phyloP scores from a whole-genome alignment of 1,140 invertebrate genomes.

The Drosophila asahinai region DNA sequence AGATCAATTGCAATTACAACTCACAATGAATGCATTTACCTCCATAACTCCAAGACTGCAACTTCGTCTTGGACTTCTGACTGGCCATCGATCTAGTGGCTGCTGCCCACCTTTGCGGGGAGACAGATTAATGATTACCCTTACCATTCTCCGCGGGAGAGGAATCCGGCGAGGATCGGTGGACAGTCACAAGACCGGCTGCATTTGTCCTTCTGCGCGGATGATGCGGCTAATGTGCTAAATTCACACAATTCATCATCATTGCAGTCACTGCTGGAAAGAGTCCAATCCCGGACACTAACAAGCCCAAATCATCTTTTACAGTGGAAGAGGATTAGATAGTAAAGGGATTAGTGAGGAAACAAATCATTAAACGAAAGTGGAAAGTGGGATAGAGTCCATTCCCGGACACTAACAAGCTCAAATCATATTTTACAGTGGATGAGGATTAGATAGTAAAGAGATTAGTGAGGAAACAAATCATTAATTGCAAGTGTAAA shows the following conservation, averaged over 20 bases:
- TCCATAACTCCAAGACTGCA: constrained; percentile 46
- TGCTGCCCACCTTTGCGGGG: constrained; percentile 61
- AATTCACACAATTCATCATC: constrained; percentile 85
- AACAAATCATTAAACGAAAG: background rate
- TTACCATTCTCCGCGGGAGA: background rate
- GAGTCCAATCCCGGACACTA: constrained; percentile 69
- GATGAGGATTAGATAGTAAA: constrained; percentile 20
- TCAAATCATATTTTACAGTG: constrained; percentile 72
- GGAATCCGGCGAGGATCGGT: constrained; percentile 14
- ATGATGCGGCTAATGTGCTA: constrained; percentile 80
- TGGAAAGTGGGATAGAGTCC: constrained; percentile 10
- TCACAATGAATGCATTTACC: constrained; percentile 81
- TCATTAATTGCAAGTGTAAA: background rate
- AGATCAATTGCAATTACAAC: constrained; percentile 85
- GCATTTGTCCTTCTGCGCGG: constrained; percentile 44
- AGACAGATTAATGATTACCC: constrained; percentile 65
- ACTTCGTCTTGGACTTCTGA: constrained; percentile 10
- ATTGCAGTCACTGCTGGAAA: constrained; percentile 45
- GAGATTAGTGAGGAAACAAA: constrained; percentile 19
- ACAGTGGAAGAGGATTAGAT: constrained; percentile 39
- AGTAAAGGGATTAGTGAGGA: constrained; percentile 21
- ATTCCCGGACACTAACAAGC: constrained; percentile 80
- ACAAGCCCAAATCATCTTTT: constrained; percentile 80
- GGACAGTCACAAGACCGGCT: constrained; percentile 18
- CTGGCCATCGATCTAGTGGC: constrained; percentile 60